Conservation (phyloP, 2,113 vertebrate genomes). For the Helogale parvula region DNA sequence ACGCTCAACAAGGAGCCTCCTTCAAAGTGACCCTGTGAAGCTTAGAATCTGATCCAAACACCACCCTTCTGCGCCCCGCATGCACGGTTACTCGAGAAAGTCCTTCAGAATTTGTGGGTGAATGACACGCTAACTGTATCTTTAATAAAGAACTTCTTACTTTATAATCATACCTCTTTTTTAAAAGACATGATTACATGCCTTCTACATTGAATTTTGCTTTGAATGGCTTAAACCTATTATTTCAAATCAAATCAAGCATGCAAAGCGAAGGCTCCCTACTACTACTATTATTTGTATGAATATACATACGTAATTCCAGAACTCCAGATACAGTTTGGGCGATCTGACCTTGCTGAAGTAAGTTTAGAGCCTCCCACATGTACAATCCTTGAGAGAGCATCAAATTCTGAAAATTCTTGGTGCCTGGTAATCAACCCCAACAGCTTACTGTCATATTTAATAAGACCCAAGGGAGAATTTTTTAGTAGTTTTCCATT, state of each 20-base stretch:
- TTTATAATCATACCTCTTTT: not conserved
- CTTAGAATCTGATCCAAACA: not conserved
- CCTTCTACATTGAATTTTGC: not conserved
- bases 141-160: not conserved
- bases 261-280: not conserved
- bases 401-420: not conserved
- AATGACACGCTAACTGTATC: not conserved
- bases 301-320: not conserved
- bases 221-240: not conserved
- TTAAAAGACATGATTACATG: too few relatives aligned
- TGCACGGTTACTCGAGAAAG: not conserved
- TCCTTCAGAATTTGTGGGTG: not conserved
- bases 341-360: not conserved
- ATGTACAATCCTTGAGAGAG: fast-evolving
- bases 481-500: not conserved
- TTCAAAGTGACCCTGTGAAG: not conserved
- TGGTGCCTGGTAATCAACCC: too few relatives aligned
- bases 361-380: not conserved
- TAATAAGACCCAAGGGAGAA: not conserved
- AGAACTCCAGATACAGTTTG: not conserved
- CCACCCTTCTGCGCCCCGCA: not conserved
- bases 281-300: not conserved
- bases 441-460: not conserved
- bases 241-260: not conserved
- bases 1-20: not conserved